Conservation (phyloP, 2,888 invertebrate species). For the Auanema sp. region DNA sequence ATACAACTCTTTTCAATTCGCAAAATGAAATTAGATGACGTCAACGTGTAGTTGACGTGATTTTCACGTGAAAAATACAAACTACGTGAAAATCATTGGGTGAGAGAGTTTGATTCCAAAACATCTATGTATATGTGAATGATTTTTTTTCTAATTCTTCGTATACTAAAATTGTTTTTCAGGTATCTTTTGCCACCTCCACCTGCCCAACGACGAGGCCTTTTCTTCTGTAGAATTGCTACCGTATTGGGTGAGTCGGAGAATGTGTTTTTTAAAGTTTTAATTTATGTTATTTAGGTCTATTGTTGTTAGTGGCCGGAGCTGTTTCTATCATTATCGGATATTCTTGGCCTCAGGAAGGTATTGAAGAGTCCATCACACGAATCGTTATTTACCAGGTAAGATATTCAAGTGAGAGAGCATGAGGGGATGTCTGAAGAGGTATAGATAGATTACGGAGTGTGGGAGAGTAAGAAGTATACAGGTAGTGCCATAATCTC, state of each 20-base stretch:
- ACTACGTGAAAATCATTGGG: neutral
- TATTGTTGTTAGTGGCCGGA: slow-evolving; percentile 56
- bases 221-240: slow-evolving; percentile 55
- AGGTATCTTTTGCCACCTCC: slow-evolving; percentile 62
- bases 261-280: too few relatives aligned
- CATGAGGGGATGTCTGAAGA: too few relatives aligned
- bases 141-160: too few relatives aligned
- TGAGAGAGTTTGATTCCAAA: neutral
- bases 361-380: slow-evolving; percentile 41
- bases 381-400: slow-evolving; percentile 42
- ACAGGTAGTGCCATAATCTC: neutral
- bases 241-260: slow-evolving; percentile 48
- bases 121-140: neutral
- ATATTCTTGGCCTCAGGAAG: slow-evolving; percentile 58
- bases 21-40: too few relatives aligned
- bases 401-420: neutral
- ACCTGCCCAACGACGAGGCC: slow-evolving; percentile 53
- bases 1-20: too few relatives aligned
- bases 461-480: too few relatives aligned
- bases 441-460: too few relatives aligned
- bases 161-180: slow-evolving; percentile 13
- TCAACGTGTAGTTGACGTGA: too few relatives aligned
- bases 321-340: slow-evolving; percentile 59
- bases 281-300: slow-evolving; percentile 25
- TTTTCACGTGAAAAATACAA: too few relatives aligned